phyloP scores from a whole-genome alignment of 2,113 vertebrate species.

The Henicopernis longicauda region DNA sequence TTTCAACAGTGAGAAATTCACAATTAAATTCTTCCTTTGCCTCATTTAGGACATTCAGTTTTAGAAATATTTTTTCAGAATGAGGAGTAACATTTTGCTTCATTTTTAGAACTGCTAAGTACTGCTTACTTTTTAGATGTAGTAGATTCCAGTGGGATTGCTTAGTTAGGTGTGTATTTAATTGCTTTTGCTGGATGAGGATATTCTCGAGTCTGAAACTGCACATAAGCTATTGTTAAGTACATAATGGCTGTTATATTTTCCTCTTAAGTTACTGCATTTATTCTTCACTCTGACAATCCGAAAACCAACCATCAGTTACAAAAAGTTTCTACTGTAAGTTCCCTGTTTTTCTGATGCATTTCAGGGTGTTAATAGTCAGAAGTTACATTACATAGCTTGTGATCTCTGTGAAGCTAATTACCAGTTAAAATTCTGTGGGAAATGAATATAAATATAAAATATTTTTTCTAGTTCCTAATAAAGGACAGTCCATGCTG shows the following conservation, averaged over 20 bases:
- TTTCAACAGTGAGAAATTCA: background rate
- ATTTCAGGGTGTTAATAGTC: background rate
- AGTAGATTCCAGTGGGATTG: background rate
- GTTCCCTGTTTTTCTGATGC: background rate
- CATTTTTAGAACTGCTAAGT: no score
- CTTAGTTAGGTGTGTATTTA: background rate
- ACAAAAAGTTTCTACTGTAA: background rate
- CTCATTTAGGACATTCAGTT: background rate
- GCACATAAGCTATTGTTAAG: background rate
- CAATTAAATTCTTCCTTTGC: background rate
- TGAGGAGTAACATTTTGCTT: background rate
- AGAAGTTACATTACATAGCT: background rate
- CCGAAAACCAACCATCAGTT: background rate
- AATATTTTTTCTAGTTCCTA: background rate
- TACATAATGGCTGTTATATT: background rate
- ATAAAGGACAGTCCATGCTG: background rate
- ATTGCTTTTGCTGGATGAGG: background rate
- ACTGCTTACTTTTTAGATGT: background rate
- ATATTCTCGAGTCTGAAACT: background rate
- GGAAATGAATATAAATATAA: background rate
- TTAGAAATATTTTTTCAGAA: background rate
- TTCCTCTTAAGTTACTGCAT: background rate
- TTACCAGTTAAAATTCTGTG: background rate
- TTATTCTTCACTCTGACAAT: background rate
- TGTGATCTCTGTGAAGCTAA: background rate